Base-by-base conservation (phyloP, 2,888 invertebrate genomes). In the Calliphora vomitoria region DNA sequence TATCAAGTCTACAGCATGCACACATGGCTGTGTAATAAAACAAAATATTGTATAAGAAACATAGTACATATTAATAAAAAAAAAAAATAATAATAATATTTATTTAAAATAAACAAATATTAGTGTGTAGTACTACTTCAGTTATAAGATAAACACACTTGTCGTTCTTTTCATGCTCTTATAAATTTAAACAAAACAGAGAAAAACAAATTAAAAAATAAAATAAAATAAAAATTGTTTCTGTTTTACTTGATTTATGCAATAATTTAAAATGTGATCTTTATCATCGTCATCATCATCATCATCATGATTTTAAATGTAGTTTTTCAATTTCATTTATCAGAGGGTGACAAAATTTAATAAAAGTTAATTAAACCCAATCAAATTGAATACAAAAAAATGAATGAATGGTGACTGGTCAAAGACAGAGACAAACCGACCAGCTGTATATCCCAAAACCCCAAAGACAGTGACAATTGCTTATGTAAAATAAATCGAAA, bases 351-450 rank as follows among this genome's bases (percentile, higher is more conserved):
- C 92, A 93, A 93, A 93, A 92, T 91, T 91, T 93, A 93, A 93
- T 93, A 92, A 93, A 93, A 92, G 91, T 93, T 93, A 93, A 93
- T 93, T 93, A 93, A 93, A 92, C 92, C 91, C 93, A 93, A 93
- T 93, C 92, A 93, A 93, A 92, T 55, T 35, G 55, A 44, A 64
- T 75, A 74, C 13, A 55, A 15, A 68, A n/a, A 25, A 31, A 25
- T 20, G 20, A 25, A 20, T 66, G 31, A n/a, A 50, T 64, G 20
- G 4, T 58, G 66, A 62, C 82, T 82, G 20, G 66, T 58, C 44
- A 44, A 44, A 41, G 55, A 55, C 4, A 20, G 13, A 41, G 66
- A 41, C 8, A 15, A 15, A 50, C 13, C 10, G 25, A 68, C 18
- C 6, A 47, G 18, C 3, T 3, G 18, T 3, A 44, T 44, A 38